Conservation (phyloP, 2,113 vertebrate genomes). For the Pandion haliaetus region DNA sequence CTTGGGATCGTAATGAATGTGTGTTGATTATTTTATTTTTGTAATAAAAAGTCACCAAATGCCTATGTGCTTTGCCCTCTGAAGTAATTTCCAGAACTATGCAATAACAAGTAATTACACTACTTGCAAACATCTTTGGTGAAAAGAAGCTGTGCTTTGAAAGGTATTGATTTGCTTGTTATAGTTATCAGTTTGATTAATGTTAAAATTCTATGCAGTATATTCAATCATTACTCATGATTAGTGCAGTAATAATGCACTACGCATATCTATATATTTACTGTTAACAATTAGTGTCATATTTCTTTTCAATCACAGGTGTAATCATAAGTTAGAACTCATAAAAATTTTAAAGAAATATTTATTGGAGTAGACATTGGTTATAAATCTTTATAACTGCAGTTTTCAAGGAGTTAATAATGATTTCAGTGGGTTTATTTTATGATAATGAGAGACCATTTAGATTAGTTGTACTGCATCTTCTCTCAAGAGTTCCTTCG, state of each 20-base stretch:
- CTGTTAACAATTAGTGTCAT: constrained; percentile 16
- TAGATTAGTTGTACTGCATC: not conserved
- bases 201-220: constrained; percentile 58
- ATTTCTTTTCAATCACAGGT: constrained; percentile 7
- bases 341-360: constrained; percentile 18
- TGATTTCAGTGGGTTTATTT: constrained; percentile 1
- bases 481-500: not conserved
- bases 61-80: constrained; percentile 12
- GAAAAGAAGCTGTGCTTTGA: constrained; percentile 43
- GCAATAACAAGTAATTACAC: constrained; percentile 37
- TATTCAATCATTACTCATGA: constrained; percentile 57
- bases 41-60: constrained; percentile 20
- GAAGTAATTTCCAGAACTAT: constrained; percentile 57
- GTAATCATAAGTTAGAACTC: constrained; percentile 5
- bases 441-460: not conserved
- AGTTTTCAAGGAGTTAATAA: constrained; percentile 3
- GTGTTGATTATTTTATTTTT: constrained; percentile 44
- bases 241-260: constrained; percentile 19
- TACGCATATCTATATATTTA: not conserved
- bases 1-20: constrained; percentile 13
- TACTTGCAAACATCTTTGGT: constrained; percentile 52
- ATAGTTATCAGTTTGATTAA: constrained; percentile 69
- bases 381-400: constrained; percentile 40
- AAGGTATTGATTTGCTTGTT: constrained; percentile 67
- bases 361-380: constrained; percentile 22